Base-by-base conservation (phyloP, 1,140 invertebrate species). In the Hyles vespertilio region DNA sequence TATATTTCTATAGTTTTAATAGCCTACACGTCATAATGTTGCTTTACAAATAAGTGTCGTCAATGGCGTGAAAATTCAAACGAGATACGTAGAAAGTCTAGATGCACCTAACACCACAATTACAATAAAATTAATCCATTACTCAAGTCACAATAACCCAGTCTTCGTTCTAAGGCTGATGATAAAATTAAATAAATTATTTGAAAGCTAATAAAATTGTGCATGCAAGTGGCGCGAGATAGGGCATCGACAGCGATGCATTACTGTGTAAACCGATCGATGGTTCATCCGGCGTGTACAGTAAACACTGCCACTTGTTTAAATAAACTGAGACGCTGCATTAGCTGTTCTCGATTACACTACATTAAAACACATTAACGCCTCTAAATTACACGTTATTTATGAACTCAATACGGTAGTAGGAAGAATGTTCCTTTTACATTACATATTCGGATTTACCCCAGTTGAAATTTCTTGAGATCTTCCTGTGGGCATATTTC, bases 361-460 rank as follows among this genome's bases (percentile, higher is more conserved):
- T 83, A 85, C 82, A 87, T 87, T 87, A 87, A 84, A 86, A 87
- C 84, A 79, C 84, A 87, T 87, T 87, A 87, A 87, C 84, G 83
- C 80, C 75, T 79, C 74, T 70, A 74, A 76, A 74, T 81, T 77
- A 70, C 69, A 61, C 81, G 78, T 81, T 84, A 84, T 86, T 86
- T 85, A 72, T 75, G 76, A 58, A 61, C 64, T 66, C 78, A 77
- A 79, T 76, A 70, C 9, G 44, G 45, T 46, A 47, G 9, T n/a
- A 33, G 32, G 43, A 44, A 11, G 36, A 54, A 54, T 43, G n/a
- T 54, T 54, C 52, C 43, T 54, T 32, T 54, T 48, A 22, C 22
- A 22, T 22, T 22, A 5, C n/a, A 11, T 48, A 48, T 8, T 40
- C 36, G 8, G 36, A 22, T 22, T 22, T 22, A 22, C 22, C 22